Evolutionary conservation across 2,113 vertebrate species (phyloP).

Genomic region (Sigmodon hispidus): DNA sequence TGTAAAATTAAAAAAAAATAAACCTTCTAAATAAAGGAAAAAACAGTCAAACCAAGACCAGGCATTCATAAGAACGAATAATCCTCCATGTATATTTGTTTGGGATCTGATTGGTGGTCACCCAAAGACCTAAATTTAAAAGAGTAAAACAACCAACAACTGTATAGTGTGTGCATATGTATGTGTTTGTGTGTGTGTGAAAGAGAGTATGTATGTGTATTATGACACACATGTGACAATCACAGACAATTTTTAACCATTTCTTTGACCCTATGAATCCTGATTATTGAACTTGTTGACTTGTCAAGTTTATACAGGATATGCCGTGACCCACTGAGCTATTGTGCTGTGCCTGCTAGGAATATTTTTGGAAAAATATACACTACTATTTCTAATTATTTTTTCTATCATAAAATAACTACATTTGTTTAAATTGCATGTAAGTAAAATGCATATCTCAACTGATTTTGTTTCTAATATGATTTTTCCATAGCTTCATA

Average conservation of each 20-base stretch:
- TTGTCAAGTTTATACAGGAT: background rate
- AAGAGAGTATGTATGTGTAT: no score
- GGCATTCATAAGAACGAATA: background rate
- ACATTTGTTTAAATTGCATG: background rate
- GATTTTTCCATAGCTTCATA: background rate
- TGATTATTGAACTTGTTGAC: no score
- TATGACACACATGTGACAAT: no score
- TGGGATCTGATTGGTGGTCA: no score
- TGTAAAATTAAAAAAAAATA: no score
- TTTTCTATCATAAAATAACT: background rate
- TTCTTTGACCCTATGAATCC: background rate
- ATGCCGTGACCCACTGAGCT: background rate
- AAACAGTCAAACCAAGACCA: background rate
- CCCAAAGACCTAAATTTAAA: background rate
- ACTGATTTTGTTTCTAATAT: conserved; percentile 1
- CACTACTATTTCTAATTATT: background rate
- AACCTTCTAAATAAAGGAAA: no score
- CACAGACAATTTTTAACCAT: background rate
- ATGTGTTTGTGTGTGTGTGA: no score
- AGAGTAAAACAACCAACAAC: background rate
- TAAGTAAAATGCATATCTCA: background rate
- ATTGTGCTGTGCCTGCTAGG: background rate
- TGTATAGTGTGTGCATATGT: background rate
- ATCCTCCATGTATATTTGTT: background rate
- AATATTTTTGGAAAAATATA: background rate